Conservation (phyloP, 2,113 vertebrate species). For the Machaerirhynchus nigripectus region DNA sequence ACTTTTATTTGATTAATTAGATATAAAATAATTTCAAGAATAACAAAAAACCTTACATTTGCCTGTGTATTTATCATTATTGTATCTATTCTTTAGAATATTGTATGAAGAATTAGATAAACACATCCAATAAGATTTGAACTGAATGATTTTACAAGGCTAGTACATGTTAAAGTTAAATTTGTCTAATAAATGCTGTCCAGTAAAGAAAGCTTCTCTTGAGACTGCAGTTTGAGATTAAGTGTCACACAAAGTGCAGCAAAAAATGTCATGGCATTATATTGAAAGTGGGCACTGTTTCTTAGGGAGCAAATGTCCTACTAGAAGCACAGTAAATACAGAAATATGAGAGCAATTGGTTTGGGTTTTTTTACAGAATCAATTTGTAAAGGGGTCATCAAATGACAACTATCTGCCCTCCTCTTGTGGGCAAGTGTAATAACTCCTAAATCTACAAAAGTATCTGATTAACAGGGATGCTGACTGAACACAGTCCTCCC, state of each 20-base stretch:
- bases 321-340: not conserved
- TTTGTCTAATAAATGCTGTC: not conserved
- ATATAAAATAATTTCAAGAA: not conserved
- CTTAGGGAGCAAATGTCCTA: not conserved
- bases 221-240: not conserved
- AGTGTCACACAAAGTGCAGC: not conserved
- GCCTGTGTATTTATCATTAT: not conserved
- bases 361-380: not conserved
- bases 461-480: not conserved
- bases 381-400: not conserved
- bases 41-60: not conserved
- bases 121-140: not conserved
- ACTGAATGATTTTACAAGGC: not conserved
- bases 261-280: not conserved
- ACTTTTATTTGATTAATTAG: not conserved
- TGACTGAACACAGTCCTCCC: not conserved
- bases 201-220: not conserved
- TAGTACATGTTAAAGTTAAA: not conserved
- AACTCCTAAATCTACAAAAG: not conserved
- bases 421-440: not conserved
- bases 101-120: not conserved
- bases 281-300: not conserved
- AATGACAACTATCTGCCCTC: not conserved
- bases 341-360: not conserved
- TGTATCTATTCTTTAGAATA: not conserved